Percentiles rank a stretch among this genome's conserved stretches.
These are phyloP conservation scores for Mormoops blainvillei DNA, from an alignment of 2,113 vertebrate species.

Conservation along the genomic window DNA sequence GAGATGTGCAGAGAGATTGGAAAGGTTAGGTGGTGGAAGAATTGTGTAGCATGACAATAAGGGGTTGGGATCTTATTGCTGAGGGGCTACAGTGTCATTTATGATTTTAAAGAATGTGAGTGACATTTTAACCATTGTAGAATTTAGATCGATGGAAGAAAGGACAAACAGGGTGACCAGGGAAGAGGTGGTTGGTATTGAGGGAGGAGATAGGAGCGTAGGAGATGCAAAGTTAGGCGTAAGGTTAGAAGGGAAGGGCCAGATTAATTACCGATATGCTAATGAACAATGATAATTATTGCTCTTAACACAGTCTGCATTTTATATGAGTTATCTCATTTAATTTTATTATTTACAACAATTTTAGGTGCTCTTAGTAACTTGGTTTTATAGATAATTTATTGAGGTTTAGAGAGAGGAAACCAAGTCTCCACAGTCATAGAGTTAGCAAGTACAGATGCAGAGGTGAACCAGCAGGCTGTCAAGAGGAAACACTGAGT, in stretches of 20 bases:
- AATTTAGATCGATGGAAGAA: not conserved
- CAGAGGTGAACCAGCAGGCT: not conserved
- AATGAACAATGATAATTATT: no score
- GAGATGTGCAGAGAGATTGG: not conserved
- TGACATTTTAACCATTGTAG: not conserved
- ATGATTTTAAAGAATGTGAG: not conserved
- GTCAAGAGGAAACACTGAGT: not conserved
- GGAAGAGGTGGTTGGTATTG: not conserved
- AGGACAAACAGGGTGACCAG: not conserved
- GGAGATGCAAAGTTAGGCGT: not conserved
- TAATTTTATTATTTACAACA: conserved; percentile 8
- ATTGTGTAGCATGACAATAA: not conserved
- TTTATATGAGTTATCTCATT: not conserved
- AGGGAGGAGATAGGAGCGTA: not conserved
- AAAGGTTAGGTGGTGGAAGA: not conserved
- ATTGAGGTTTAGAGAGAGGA: not conserved
- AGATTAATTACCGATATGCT: no score
- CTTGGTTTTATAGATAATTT: not conserved
- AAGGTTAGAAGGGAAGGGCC: not conserved
- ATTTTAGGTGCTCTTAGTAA: not conserved
- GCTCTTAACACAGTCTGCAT: not conserved
- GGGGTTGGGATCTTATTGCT: not conserved
- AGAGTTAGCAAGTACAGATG: not conserved
- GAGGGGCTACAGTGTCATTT: not conserved
- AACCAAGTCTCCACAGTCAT: not conserved